Evolutionary conservation across 2,888 invertebrate genomes (phyloP).

Genomic region (Thymelicus lineola): DNA sequence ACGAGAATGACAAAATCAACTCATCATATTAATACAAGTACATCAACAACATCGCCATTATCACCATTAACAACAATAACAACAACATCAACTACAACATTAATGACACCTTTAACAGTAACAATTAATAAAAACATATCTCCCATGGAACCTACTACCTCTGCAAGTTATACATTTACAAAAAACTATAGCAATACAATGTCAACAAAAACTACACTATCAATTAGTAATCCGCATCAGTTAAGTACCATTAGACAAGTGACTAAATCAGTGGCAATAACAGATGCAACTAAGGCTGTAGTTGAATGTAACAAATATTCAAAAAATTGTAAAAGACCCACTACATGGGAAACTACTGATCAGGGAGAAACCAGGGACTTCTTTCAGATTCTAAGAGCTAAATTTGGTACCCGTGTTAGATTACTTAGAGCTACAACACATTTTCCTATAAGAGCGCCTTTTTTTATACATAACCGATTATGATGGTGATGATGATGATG

Average conservation of each 20-base stretch:
- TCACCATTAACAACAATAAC: neutral
- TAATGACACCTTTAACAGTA: slow-evolving; percentile 7
- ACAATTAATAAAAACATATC: slow-evolving; percentile 16
- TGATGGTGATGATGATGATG: slow-evolving; percentile 23
- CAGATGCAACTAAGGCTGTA: neutral
- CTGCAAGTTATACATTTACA: neutral
- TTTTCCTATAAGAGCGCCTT: slow-evolving; percentile 45
- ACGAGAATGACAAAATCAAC: too few species aligned
- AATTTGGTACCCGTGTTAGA: slow-evolving; percentile 58
- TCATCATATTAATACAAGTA: too few species aligned
- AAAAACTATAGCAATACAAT: neutral
- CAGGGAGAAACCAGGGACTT: slow-evolving; percentile 70
- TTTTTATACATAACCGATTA: slow-evolving; percentile 29
- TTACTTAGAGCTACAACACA: slow-evolving; percentile 63
- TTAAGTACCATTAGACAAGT: neutral
- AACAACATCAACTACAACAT: slow-evolving; percentile 14
- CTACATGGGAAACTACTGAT: slow-evolving; percentile 72
- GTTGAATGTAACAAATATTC: slow-evolving; percentile 47
- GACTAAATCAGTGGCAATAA: neutral
- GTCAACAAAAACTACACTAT: neutral
- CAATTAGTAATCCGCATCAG: neutral
- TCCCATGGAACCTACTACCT: neutral
- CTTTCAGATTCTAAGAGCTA: slow-evolving; percentile 62
- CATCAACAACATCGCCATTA: too few species aligned
- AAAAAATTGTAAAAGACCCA: slow-evolving; percentile 59